Base-by-base conservation (phyloP, 2,797 vertebrate genomes). In the Notolabrus celidotus region DNA sequence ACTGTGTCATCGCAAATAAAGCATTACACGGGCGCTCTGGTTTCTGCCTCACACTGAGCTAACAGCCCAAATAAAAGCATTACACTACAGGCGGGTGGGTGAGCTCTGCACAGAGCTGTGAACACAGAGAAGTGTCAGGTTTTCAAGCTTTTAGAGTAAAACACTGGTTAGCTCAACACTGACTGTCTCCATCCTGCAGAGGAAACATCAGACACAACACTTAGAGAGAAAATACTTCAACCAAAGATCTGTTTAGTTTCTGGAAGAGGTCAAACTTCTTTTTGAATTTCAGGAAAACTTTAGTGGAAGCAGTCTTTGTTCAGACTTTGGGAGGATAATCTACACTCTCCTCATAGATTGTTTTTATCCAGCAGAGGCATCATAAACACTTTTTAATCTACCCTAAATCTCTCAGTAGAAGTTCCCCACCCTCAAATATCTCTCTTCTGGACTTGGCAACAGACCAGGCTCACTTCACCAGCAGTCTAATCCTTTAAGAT, bases 1-100 rank as follows among this genome's bases (percentile, higher is more conserved):
- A 63, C 67, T 75, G 82, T 77, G 67, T 68, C 53, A 19, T 68
- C 63, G 63, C 51, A 69, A 79, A 83, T 73, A 42, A 79, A 71
- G 45, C 77, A 42, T 72, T 16, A 39, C 65, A 59, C 11, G 22
- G 56, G 39, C 38, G 41, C 43, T 19, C 8, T 19, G 11, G 11
- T 69, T 72, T 58, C 59, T 60, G 67, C 59, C 39, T 72, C 67
- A 63, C 60, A 45, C 62, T 49, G 43, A 74, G 75, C 68, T 27
- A 46, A 67, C 46, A 42, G 19, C 71, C 20, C 19, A 80, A 63
- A 75, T 55, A 69, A 83, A 84, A 71, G 7, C 70, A 58, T 64
- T 29, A 52, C 52, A 70, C 71, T 53, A 51, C 75, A 77, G 74
- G 23, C 2, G 33, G 73, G 55, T n/a, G 49, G 53, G 20, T 66